Conservation (phyloP, 2,888 invertebrate species). For the Cylloceria caligata region DNA sequence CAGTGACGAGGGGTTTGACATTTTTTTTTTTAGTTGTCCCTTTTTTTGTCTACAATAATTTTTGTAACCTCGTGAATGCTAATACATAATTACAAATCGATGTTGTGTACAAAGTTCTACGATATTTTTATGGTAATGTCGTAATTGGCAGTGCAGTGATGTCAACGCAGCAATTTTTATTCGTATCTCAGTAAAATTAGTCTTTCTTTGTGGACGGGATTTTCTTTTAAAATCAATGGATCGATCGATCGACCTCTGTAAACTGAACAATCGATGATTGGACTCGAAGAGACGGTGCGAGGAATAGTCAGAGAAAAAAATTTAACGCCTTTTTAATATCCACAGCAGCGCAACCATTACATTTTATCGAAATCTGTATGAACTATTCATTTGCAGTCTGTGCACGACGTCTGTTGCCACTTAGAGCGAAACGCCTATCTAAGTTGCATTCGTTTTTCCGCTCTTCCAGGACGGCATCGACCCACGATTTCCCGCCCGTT, state of each 20-base stretch:
- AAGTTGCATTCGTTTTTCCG: neutral
- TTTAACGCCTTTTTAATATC: slow-evolving; percentile 44
- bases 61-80: slow-evolving; percentile 53
- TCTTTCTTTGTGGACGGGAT: slow-evolving; percentile 59
- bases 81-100: slow-evolving; percentile 53
- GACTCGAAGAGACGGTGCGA: neutral
- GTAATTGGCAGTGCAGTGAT: slow-evolving; percentile 43
- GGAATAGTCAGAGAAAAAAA: neutral
- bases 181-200: slow-evolving; percentile 40
- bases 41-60: slow-evolving; percentile 15
- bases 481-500: neutral
- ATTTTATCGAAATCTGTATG: slow-evolving; percentile 39
- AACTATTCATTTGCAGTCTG: slow-evolving; percentile 48
- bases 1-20: slow-evolving; percentile 29
- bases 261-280: slow-evolving; percentile 8
- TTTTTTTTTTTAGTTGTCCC: neutral
- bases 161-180: slow-evolving; percentile 21
- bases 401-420: slow-evolving; percentile 49
- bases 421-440: slow-evolving; percentile 30
- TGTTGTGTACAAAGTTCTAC: slow-evolving; percentile 30
- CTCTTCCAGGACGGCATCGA: neutral
- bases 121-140: slow-evolving; percentile 18
- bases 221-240: slow-evolving; percentile 30
- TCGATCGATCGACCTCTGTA: slow-evolving; percentile 33
- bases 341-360: slow-evolving; percentile 36